Base-by-base conservation (phyloP, 2,888 invertebrate species). In the Aporophyla nigra region DNA sequence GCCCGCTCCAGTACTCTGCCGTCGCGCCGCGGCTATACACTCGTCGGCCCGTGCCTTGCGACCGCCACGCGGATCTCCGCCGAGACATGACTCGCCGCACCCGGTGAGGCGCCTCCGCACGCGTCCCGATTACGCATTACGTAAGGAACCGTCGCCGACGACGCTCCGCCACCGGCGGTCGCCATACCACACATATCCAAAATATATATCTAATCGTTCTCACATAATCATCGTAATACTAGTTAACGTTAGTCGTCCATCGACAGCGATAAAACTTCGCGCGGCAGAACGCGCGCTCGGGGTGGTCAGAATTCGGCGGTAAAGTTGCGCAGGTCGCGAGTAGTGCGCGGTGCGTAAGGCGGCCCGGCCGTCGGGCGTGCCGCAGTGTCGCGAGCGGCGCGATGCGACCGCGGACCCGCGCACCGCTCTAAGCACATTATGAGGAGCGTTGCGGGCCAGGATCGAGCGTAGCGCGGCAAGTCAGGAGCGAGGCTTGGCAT, bases 51-150 rank as follows among this genome's bases (percentile, higher is more conserved):
- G 88, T 88, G 86, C 87, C 81, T 87, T 89, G 93, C 91, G 92
- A 91, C 89, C 88, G 90, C 91, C 94, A 93, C 95, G 95, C 95
- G 95, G 93, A 92, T 90, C 84, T 90, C 87, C 87, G 88, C 88
- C 92, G 91, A 91, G 92, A 94, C 94, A 95, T 95, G 96, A 94
- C 92, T 93, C 91, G 95, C 90, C 92, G 94, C 92, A 91, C 92
- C 90, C 94, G 94, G 93, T 95, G 94, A 95, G 94, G 94, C 92
- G 93, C 92, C 92, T 90, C 88, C 91, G 89, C 88, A 91, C 92
- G 94, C 94, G 93, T 92, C 92, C 93, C 90, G 90, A 86, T 87
- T 86, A 89, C 92, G 88, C 90, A 90, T 95, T 95, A 94, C 95
- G 93, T 95, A 95, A 95, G 92, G 89, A 91, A 89, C 82, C 86